Base-by-base conservation (phyloP, 1,140 invertebrate species). In the Odontomachus brunneus region DNA sequence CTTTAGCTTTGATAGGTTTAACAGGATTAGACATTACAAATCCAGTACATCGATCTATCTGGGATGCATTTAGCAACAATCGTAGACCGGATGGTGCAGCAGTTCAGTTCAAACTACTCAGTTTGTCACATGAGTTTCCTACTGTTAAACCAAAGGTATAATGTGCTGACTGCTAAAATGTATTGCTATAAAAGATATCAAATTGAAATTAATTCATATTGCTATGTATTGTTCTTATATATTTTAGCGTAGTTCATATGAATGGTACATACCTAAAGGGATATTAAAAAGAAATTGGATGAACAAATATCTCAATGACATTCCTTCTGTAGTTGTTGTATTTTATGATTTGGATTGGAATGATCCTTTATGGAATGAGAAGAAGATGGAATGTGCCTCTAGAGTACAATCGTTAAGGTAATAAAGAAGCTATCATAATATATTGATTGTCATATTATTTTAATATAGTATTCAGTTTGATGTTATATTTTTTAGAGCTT, bases 311-410 rank as follows among this genome's bases (percentile, higher is more conserved):
- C 94, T 99, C 9, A 96, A 97, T 88, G 95, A 98, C 65, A 95
- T 99, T 84, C 99, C 99, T 19, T 97, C 98, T 3, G 96, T 99
- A 0, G 96, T 99, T 66, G 98, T 99, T 11, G 95, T 99, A 51
- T 99, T 99, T 93, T 98, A 98, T 94, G 98, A 99, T 91, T 95
- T 99, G 88, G 98, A 99, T 94, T 99, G 99, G 99, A 98, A 98
- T 92, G 98, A 99, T 94, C 94, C 96, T 0, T 95, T 97, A 65
- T 99, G 98, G 98, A 97, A 97, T 89, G 98, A 99, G 88, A 99
- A 98, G 90, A 98, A 98, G 91, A 96, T 98, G 88, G 98, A 99
- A 94, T 99, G 98, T 94, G 97, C 97, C 7, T 97, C 97, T 1
- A 96, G 97, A 91, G 96, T 99, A n/a, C 97, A 99, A 92, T 96